Conservation (phyloP, 2,113 vertebrate genomes). For the Aplodontia rufa region DNA sequence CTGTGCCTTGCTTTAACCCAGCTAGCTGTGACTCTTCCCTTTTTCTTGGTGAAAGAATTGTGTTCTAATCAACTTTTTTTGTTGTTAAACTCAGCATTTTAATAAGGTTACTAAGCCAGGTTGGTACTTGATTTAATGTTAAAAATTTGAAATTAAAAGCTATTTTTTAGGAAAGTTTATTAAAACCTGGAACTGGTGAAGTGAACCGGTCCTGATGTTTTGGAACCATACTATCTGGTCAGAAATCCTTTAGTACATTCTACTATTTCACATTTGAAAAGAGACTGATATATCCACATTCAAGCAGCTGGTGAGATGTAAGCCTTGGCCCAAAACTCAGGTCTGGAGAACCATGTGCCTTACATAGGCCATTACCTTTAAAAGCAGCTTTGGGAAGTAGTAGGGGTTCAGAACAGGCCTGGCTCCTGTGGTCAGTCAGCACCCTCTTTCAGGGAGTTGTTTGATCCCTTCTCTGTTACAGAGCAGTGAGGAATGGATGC, state of each 20-base stretch:
- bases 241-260: not conserved
- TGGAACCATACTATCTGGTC: not conserved
- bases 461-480: not conserved
- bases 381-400: constrained; percentile 37
- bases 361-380: not conserved
- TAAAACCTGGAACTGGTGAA: not conserved
- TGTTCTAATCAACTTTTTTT: not conserved
- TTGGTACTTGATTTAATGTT: constrained; percentile 5
- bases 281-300: not conserved
- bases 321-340: not conserved
- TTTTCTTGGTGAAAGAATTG: not conserved
- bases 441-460: not conserved
- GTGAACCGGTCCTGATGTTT: not conserved
- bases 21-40: not conserved
- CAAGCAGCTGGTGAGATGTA: not conserved
- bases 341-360: not conserved
- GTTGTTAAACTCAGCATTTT: not conserved
- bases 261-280: not conserved
- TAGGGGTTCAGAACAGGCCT: not conserved
- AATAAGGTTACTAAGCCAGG: not conserved
- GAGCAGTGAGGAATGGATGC: not conserved
- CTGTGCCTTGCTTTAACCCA: not conserved
- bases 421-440: not conserved
- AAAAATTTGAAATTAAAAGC: not conserved
- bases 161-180: not conserved